Evolutionary conservation across 92 coral and sea anemone genomes (phyloP).

Genomic region (Muricea muricata): DNA sequence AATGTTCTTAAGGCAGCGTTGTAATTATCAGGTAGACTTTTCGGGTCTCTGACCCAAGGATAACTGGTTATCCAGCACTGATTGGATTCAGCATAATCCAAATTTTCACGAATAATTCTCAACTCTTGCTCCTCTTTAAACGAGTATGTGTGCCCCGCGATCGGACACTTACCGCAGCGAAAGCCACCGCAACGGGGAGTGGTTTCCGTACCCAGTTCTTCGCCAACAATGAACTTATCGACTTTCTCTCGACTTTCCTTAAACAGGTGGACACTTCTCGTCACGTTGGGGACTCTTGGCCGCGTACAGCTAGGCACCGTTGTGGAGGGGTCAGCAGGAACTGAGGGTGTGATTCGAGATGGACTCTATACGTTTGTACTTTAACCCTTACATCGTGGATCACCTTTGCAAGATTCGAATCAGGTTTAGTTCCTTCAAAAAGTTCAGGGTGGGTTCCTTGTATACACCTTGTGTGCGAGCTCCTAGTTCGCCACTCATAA

Average conservation of each 20-base stretch:
- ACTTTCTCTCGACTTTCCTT: not conserved
- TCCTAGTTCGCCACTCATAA: slow-evolving; percentile 62
- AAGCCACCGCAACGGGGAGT: slow-evolving; percentile 74
- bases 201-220: slow-evolving; percentile 67
- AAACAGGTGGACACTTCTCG: not conserved
- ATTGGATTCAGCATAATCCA: slow-evolving; percentile 59
- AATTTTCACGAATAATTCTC: slow-evolving; percentile 67
- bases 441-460: slow-evolving; percentile 64
- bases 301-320: not conserved
- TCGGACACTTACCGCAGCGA: slow-evolving; percentile 71
- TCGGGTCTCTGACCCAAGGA: slow-evolving; percentile 72
- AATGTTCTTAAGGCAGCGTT: slow-evolving; percentile 56
- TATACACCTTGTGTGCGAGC: no score
- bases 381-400: slow-evolving; percentile 44
- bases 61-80: slow-evolving; percentile 79
- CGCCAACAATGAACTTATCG: slow-evolving; percentile 58
- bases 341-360: not conserved
- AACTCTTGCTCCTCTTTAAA: slow-evolving; percentile 77
- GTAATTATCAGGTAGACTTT: slow-evolving; percentile 67
- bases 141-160: slow-evolving; percentile 67
- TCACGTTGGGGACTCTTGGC: not conserved
- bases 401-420: slow-evolving; percentile 50
- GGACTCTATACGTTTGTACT: not conserved
- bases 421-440: slow-evolving; percentile 35
- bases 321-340: not conserved